Conservation (phyloP, 2,113 vertebrate species). For the Megalops atlanticus region DNA sequence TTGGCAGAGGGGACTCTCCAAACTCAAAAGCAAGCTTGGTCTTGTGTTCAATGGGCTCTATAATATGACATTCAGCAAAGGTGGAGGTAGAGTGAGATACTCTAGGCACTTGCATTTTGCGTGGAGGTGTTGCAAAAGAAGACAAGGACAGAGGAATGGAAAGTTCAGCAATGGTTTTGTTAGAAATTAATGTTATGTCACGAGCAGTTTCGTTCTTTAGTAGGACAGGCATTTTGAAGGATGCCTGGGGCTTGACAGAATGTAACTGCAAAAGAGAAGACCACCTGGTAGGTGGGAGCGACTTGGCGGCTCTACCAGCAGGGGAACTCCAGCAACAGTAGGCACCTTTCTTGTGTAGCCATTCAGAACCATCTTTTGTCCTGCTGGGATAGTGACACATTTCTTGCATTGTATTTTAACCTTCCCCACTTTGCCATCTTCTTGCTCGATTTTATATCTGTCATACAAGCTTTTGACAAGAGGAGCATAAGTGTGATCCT, state of each 20-base stretch:
- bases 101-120: background rate
- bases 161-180: slow-evolving; percentile 11
- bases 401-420: slow-evolving; percentile 25
- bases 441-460: background rate
- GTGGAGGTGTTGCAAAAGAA: background rate
- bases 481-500: background rate
- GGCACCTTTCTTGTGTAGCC: background rate
- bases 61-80: too few species aligned
- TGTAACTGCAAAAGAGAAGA: slow-evolving; percentile 12
- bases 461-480: background rate
- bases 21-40: slow-evolving; percentile 2
- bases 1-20: background rate
- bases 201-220: slow-evolving; percentile 14
- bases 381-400: slow-evolving; percentile 11
- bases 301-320: background rate
- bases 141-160: background rate
- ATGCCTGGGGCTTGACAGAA: slow-evolving; percentile 10
- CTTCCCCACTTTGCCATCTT: background rate
- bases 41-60: background rate
- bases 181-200: slow-evolving; percentile 2
- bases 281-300: background rate
- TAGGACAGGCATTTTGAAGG: slow-evolving; percentile 25
- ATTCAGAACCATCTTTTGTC: slow-evolving; percentile 1
- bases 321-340: background rate
- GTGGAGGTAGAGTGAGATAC: background rate